These are phyloP conservation scores for Mesitornis unicolor DNA, from an alignment of 2,113 vertebrate genomes.

Conservation along the genomic window DNA sequence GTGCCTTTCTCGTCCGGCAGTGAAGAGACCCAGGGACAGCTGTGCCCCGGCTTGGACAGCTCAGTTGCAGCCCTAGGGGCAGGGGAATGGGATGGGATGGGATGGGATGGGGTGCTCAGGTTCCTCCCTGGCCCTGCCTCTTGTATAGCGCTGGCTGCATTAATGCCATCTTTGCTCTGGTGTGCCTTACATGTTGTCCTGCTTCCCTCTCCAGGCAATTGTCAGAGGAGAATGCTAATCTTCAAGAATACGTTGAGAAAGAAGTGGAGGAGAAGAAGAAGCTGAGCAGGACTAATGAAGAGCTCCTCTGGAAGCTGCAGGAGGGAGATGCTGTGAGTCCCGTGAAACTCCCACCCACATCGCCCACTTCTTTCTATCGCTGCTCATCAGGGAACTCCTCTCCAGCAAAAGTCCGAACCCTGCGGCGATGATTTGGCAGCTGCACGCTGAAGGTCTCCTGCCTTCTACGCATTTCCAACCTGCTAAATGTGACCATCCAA, in stretches of 20 bases:
- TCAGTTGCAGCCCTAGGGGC: not conserved
- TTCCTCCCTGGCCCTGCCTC: not conserved
- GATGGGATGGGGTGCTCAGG: accelerated
- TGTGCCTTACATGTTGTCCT: not conserved
- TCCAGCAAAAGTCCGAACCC: slow-evolving; percentile 76
- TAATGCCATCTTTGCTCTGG: not conserved
- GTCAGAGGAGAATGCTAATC: slow-evolving; percentile 92
- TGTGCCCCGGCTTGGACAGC: not conserved
- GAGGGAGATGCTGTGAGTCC: slow-evolving; percentile 87
- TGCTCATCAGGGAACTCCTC: slow-evolving; percentile 79
- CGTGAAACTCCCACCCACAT: slow-evolving; percentile 79
- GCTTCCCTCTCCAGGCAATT: slow-evolving; percentile 81
- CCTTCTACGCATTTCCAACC: not conserved
- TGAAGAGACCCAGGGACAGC: not conserved
- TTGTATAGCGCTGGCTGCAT: not conserved
- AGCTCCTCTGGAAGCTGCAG: slow-evolving; percentile 95
- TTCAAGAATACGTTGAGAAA: slow-evolving; percentile 92
- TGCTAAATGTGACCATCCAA: slow-evolving; percentile 12
- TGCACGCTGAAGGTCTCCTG: not conserved
- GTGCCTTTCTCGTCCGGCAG: not conserved
- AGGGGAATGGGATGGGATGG: not conserved
- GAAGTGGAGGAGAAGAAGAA: slow-evolving; percentile 97
- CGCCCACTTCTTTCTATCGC: slow-evolving; percentile 82
- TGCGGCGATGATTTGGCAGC: slow-evolving; percentile 77
- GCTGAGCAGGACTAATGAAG: slow-evolving; percentile 92